Evolutionary conservation across 1,140 invertebrate genomes (phyloP), one percentile per base, ranked within the genome.

Genomic region (Lepidurus apus): DNA sequence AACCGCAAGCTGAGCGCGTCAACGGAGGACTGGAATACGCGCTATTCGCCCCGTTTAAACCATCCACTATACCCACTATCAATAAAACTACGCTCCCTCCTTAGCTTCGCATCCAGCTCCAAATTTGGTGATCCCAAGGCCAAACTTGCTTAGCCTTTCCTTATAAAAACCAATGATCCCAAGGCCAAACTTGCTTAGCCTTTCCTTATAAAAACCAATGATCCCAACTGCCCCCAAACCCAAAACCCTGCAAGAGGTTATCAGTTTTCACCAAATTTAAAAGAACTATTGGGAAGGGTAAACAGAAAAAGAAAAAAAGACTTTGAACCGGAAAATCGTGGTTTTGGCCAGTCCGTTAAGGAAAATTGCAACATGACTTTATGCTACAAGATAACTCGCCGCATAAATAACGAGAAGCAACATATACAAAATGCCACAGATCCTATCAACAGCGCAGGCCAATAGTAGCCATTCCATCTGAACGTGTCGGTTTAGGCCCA

Each of bases 271-370:
- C 53, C 21, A 21, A 65, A 13, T 21, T 21, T 13, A 65, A 65
- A 17, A 17, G 53, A 65, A 65, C 34, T 34, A 34, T 34, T 34
- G 34, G 34, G 34, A 0, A 34, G 34, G 34, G 13, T n/a, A 65
- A 65, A 1, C 5, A 65, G 17, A 65, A 9, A 21, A 65, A 65
- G 21, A 65, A 65, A 65, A 65, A 13, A 7, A 65, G 53, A 65
- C 53, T 65, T 21, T 11, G 53, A 21, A 65, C 53, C 53, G 53
- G 53, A 65, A 65, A 65, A 65, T 65, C 53, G 13, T 65, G 53
- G 0, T 11, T 65, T 65, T 21, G 13, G 13, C 13, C 6, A 13
- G 21, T 17, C 6, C 21, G 9, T 65, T 13, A 65, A 17, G 45
- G 13, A 65, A 65, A 65, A 65, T 17, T 21, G 4, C 13, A 65